Base-by-base conservation (phyloP, 2,888 invertebrate genomes). In the Disparrhopalites patrizii region DNA sequence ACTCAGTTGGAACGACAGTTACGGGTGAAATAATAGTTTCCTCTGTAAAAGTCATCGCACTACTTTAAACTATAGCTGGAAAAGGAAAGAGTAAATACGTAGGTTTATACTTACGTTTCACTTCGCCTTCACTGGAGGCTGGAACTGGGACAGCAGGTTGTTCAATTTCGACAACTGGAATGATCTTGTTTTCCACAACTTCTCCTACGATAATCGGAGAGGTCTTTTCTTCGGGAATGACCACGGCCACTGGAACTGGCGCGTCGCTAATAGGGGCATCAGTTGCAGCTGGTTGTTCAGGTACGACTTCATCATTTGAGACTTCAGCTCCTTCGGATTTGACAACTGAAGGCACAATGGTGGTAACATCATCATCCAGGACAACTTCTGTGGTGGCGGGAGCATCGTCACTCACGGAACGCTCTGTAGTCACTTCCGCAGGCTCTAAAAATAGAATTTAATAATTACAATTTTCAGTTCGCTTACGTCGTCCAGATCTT, bases 131-230 rank as follows among this genome's bases (percentile, higher is more conserved):
- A 18, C 23, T 7, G 18, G 18, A 13, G 36, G 27, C 25, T 57
- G n/a, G 7, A 3, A 3, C 38, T 3, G 47, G 23, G 27, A 30
- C 18, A 27, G 18, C 31, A 31, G 52, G 23, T 18, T 62, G 31
- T 18, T 51, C 51, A n/a, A 62, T 20, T 51, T 62, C 51, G 23
- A 62, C 62, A 50, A 62, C 51, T 28, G 62, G 62, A 8, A 62
- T 36, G 25, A 62, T 47, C 30, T 62, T 62, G n/a, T 50, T 33
- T 30, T 52, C 62, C n/a, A 62, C 27, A 23, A 51, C 36, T 20
- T 62, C 62, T 51, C 51, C 62, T 13, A 62, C 36, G 2, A 62
- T 52, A 13, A 62, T 36, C 15, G 62, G 52, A 10, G 31, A 47
- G n/a, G 50, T 30, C 25, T 62, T 62, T 23, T 50, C 50, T 8